Conservation (phyloP, 2,797 vertebrate species). For the Cirrhinus molitorella region DNA sequence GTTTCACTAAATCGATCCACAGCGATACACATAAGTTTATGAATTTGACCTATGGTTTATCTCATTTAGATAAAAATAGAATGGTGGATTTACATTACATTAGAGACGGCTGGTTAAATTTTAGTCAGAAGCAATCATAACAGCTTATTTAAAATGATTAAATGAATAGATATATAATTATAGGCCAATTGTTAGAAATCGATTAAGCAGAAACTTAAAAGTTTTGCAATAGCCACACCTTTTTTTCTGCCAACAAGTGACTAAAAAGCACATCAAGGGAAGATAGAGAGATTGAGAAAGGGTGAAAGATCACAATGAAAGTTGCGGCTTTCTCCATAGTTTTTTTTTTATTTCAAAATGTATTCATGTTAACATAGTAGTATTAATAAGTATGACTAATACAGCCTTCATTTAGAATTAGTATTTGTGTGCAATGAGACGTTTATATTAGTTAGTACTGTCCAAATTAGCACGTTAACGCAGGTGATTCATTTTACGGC, state of each 20-base stretch:
- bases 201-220: background rate
- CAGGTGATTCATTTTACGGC: too few relatives aligned
- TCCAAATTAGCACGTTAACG: too few relatives aligned
- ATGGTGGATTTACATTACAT: background rate
- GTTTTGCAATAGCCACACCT: background rate
- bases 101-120: background rate
- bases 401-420: background rate
- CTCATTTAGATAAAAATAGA: background rate
- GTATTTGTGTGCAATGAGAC: background rate
- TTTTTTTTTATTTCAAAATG: background rate
- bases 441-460: background rate
- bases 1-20: background rate
- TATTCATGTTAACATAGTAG: background rate
- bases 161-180: background rate
- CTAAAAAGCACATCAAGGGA: background rate
- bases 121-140: background rate
- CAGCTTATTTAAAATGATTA: background rate
- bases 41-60: background rate
- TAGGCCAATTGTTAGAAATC: background rate
- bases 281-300: conserved; percentile 1
- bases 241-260: background rate
- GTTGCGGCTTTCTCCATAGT: background rate
- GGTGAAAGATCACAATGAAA: background rate
- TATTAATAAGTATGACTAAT: background rate
- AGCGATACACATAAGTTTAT: background rate